Evolutionary conservation across 64 coral and sea anemone species (phyloP).

Genomic region (Actinia tenebrosa): DNA sequence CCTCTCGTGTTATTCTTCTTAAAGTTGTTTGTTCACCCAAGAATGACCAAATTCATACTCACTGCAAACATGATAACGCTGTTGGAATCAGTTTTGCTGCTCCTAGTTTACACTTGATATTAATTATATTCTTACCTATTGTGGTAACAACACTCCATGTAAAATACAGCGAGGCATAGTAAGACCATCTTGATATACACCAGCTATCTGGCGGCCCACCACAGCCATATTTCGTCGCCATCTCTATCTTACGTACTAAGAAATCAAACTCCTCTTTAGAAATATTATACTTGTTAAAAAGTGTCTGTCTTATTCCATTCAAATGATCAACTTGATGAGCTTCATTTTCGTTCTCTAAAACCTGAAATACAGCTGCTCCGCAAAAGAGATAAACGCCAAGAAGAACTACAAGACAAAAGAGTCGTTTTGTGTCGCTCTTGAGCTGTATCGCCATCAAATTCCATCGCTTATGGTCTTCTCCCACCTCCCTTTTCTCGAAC

Average conservation of each 20-base stretch:
- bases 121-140: slow-evolving; percentile 48
- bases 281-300: slow-evolving; percentile 72
- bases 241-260: slow-evolving; percentile 61
- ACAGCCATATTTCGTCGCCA: slow-evolving; percentile 69
- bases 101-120: neutral
- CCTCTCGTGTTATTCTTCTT: neutral
- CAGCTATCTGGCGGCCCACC: slow-evolving; percentile 62
- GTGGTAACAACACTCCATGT: slow-evolving; percentile 91
- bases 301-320: slow-evolving; percentile 57
- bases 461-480: slow-evolving; percentile 42
- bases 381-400: slow-evolving; percentile 74
- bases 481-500: neutral
- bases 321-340: slow-evolving; percentile 53
- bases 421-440: slow-evolving; percentile 69
- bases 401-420: slow-evolving; percentile 55
- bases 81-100: neutral
- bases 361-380: slow-evolving; percentile 81
- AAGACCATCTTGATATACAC: slow-evolving; percentile 86
- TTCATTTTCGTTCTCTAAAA: slow-evolving; percentile 89
- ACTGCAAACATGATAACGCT: neutral
- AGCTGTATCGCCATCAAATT: slow-evolving; percentile 71
- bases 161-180: slow-evolving; percentile 89
- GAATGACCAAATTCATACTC: neutral
- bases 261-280: slow-evolving; percentile 64
- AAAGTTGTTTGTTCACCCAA: neutral